Conservation (phyloP, 2,113 vertebrate species). For the Rhinichthys klamathensis region DNA sequence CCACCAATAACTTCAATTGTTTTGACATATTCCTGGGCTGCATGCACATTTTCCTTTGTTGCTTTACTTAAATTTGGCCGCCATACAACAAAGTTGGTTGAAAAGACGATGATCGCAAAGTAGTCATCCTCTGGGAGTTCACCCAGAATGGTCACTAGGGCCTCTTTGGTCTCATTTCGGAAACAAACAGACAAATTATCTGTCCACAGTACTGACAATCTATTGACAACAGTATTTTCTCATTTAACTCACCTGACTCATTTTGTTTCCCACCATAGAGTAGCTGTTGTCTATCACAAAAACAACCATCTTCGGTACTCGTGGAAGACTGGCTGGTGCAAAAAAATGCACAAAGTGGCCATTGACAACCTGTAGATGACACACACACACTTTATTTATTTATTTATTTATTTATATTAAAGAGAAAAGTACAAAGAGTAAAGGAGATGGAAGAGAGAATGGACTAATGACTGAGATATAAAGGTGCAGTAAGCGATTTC, state of each 20-base stretch:
- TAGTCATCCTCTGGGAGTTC: constrained; percentile 73
- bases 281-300: constrained; percentile 79
- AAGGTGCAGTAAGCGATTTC: no score
- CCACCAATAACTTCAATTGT: fast-evolving
- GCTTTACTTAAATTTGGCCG: constrained; percentile 60
- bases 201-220: neutral
- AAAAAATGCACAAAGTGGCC: constrained; percentile 83
- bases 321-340: constrained; percentile 67
- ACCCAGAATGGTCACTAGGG: constrained; percentile 68
- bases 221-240: neutral
- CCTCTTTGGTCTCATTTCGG: constrained; percentile 69
- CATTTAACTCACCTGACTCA: constrained; percentile 64
- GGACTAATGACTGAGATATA: neutral
- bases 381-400: no score
- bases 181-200: neutral
- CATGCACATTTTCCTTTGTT: constrained; percentile 62
- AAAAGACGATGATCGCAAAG: constrained; percentile 71
- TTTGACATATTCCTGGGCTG: constrained; percentile 54
- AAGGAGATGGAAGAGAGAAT: neutral
- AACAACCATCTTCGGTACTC: constrained; percentile 74
- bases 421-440: neutral
- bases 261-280: constrained; percentile 71
- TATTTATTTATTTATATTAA: no score
- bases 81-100: fast-evolving
- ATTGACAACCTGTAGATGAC: constrained; percentile 70